A percentile compares a stretch with the other conserved stretches of the same genome.
Conservation (phyloP, 2,888 invertebrate genomes). For the Parnassius glacialis region DNA sequence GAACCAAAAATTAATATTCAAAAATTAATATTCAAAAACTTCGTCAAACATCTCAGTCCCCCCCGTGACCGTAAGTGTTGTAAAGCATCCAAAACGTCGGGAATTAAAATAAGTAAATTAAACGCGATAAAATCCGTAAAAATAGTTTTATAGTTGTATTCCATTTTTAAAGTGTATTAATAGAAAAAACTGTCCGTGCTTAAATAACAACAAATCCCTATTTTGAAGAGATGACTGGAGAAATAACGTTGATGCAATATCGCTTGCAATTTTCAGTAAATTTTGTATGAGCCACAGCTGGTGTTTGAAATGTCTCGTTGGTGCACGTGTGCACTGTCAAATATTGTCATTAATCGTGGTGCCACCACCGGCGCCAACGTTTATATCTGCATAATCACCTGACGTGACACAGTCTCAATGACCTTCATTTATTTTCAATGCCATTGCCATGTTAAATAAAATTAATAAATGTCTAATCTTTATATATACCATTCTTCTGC, state of each 20-base stretch:
- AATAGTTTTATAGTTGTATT: no score
- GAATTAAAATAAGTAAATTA: no score
- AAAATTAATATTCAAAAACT: no score
- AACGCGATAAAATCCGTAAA: no score
- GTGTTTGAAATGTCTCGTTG: constrained; percentile 27
- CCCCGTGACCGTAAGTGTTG: no score
- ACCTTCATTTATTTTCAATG: constrained; percentile 30
- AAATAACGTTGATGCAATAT: constrained; percentile 22
- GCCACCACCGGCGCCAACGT: constrained; percentile 43
- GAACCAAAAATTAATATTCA: no score
- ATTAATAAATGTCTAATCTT: no score
- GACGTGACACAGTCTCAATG: constrained; percentile 41
- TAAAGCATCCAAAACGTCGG: no score
- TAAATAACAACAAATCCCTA: constrained; percentile 16
- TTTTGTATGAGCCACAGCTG: constrained; percentile 26
- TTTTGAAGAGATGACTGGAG: constrained; percentile 32
- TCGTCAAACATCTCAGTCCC: no score
- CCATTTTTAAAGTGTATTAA: constrained; percentile 2
- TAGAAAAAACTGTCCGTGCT: constrained; percentile 8
- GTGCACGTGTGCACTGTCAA: constrained; percentile 39
- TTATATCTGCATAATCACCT: constrained; percentile 51
- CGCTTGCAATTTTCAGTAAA: constrained; percentile 37
- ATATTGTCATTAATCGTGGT: constrained; percentile 44
- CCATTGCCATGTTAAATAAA: constrained; percentile 13
- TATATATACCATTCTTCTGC: no score